These are phyloP conservation scores for Uloborus plumipes DNA, from an alignment of 2,888 invertebrate species.

Conservation along the genomic window DNA sequence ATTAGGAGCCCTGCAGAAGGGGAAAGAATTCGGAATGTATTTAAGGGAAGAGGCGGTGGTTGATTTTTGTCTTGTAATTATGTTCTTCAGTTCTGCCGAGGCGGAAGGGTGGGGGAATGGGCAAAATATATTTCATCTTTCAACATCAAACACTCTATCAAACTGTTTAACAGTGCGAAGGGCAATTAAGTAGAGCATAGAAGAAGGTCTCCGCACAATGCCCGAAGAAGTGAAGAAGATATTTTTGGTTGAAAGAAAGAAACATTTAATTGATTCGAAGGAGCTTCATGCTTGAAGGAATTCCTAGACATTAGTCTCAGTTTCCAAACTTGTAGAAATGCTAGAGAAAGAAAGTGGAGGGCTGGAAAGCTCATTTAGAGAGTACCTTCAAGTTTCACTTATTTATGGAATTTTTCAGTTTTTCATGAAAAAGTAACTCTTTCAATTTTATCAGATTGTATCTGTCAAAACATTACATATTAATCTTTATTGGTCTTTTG, in stretches of 20 bases:
- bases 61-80: conserved; percentile 18
- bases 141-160: conserved; percentile 58
- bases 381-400: background rate
- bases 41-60: conserved; percentile 6
- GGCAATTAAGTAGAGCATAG: conserved; percentile 44
- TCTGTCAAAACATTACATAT: no score
- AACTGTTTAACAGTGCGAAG: conserved; percentile 48
- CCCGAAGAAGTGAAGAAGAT: background rate
- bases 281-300: conserved; percentile 32
- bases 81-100: conserved; percentile 3
- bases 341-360: conserved; percentile 4
- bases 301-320: conserved; percentile 24
- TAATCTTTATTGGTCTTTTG: no score
- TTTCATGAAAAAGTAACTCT: no score
- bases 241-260: conserved; percentile 28
- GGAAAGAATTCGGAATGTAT: background rate
- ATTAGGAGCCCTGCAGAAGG: conserved; percentile 33
- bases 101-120: conserved; percentile 14
- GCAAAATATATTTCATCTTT: conserved; percentile 59
- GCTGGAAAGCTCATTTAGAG: conserved; percentile 12
- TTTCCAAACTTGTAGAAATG: conserved; percentile 27
- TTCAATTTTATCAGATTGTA: no score
- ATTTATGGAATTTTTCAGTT: no score
- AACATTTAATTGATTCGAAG: conserved; percentile 51
- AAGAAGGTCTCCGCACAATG: conserved; percentile 26